Evolutionary conservation across 2,888 invertebrate species (phyloP).

Genomic region (Tuberolachnus salignus): DNA sequence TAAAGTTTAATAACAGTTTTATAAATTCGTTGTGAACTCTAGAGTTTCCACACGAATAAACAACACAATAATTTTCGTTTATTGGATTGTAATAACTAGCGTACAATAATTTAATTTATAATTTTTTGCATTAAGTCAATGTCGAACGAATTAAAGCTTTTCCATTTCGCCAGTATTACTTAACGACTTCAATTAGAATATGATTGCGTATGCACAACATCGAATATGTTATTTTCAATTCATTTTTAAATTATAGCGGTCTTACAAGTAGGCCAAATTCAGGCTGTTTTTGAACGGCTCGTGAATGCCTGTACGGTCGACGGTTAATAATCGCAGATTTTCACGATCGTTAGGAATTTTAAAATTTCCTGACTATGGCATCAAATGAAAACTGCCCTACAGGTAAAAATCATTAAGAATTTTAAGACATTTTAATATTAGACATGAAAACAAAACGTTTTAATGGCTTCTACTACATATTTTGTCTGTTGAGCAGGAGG

Average conservation of each 20-base stretch:
- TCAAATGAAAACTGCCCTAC: constrained; percentile 57
- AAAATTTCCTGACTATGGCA: constrained; percentile 57
- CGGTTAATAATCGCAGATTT: constrained; percentile 49
- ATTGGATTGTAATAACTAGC: no score
- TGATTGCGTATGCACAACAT: no score
- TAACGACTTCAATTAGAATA: no score
- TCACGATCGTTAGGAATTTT: constrained; percentile 55
- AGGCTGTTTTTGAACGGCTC: constrained; percentile 50
- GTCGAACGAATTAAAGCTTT: no score
- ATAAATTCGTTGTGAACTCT: no score
- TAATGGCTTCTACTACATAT: background rate
- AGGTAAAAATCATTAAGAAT: constrained; percentile 20
- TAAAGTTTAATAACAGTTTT: no score
- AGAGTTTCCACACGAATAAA: no score
- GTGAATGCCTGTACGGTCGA: constrained; percentile 55
- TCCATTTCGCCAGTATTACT: no score
- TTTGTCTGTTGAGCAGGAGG: background rate
- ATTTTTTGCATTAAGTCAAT: no score
- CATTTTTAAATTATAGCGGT: constrained; percentile 44
- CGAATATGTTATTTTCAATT: no score
- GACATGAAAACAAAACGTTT: background rate
- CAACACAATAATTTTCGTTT: no score
- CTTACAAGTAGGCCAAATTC: constrained; percentile 47
- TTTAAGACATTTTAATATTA: background rate
- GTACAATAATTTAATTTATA: no score